Evolutionary conservation across 1,140 invertebrate species (phyloP), one percentile per base, ranked within the genome.

Genomic region (Aphelenchoides fujianensis): DNA sequence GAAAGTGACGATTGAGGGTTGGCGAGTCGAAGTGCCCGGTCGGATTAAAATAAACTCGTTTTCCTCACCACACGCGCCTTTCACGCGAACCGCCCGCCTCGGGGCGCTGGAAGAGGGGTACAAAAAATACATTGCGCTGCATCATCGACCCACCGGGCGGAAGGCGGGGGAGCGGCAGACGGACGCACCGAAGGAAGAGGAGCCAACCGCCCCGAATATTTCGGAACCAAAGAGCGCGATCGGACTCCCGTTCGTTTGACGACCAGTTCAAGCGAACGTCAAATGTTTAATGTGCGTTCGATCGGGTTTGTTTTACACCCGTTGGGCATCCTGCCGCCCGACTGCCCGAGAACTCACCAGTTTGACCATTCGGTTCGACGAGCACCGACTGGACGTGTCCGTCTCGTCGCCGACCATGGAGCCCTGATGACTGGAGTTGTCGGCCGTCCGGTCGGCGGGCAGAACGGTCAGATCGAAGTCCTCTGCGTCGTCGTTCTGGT

Each of bases 401-500:
- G 63, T 66, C 12, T 66, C 63, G n/a, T 66, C 31, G 36, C 63
- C 36, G 0, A 31, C 31, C 3, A 34, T n/a, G 12, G 63, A 66
- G 28, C 16, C 31, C n/a, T 36, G 31, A 32, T 35, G 32, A 36
- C 63, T 66, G 28, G 36, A 66, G 12, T 0, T 34, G 16, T 66
- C 63, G 32, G 1, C 31, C n/a, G 63, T 66, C 16, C 59, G 41
- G 23, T 48, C 41, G 12, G 23, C 41, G 23, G 41, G 41, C 23
- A 48, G 12, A 19, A 57, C 67, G 7, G 23, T 53, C 19, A 69
- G 28, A n/a, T 69, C 62, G 32, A 66, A 27, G 32, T 87, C 80
- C 69, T 88, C 87, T 70, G 88, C 79, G 53, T 66, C 63, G 12
- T 66, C 63, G 31, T 66, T 66, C 34, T 1, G 31, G 19, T 64